phyloP scores from a whole-genome alignment of 2,113 vertebrate genomes.

The Gymnarchus niloticus region DNA sequence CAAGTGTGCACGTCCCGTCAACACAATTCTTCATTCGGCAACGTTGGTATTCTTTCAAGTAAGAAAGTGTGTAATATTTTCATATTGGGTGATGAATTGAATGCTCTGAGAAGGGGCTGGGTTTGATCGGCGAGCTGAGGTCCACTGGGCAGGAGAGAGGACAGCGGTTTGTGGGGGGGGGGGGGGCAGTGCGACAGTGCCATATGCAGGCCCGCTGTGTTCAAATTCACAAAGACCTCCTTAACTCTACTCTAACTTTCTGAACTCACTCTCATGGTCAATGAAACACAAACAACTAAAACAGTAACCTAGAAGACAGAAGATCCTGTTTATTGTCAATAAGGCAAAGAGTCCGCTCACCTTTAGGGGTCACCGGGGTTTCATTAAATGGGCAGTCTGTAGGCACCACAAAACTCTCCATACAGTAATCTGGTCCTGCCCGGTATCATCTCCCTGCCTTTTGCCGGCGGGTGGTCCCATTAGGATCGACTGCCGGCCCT shows the following conservation, averaged over 20 bases:
- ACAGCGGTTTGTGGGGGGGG: background rate
- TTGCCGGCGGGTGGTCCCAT: background rate
- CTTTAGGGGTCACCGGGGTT: background rate
- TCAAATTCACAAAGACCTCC: background rate
- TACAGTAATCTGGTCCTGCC: background rate
- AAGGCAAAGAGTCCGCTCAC: background rate
- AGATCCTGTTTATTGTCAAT: background rate
- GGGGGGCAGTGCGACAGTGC: background rate
- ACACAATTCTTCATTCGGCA: background rate
- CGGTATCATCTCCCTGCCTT: background rate
- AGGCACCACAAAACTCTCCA: too few species aligned
- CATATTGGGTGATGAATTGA: background rate
- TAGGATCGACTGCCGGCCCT: background rate
- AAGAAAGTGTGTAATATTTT: background rate
- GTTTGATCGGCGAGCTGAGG: too few species aligned
- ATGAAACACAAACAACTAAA: background rate
- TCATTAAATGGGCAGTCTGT: background rate
- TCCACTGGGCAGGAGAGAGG: too few species aligned
- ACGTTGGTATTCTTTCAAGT: background rate
- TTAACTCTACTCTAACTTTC: too few species aligned
- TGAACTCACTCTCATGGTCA: background rate
- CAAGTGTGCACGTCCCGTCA: background rate
- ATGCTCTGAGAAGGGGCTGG: too few species aligned
- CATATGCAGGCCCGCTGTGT: background rate
- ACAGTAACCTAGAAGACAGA: background rate